Conservation (phyloP, 2,888 invertebrate genomes). For the Sylvicola cinctus region DNA sequence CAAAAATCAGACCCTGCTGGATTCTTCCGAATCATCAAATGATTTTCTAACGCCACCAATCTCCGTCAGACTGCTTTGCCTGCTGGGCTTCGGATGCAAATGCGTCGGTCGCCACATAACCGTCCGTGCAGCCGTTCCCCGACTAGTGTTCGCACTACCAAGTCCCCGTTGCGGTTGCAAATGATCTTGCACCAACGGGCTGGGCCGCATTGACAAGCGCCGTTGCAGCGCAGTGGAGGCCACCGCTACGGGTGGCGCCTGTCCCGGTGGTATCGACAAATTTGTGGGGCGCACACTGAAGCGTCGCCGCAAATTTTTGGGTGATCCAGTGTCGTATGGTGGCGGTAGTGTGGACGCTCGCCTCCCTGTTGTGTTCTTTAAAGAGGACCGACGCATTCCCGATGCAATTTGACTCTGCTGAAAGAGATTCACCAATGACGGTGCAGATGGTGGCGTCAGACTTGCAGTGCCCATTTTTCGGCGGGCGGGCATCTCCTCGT, state of each 20-base stretch:
- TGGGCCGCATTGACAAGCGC: slow-evolving; percentile 20
- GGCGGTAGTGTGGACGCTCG: slow-evolving; percentile 6
- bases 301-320: slow-evolving; percentile 4
- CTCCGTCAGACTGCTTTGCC: too few relatives aligned
- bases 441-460: slow-evolving; percentile 23
- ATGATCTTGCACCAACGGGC: slow-evolving; percentile 15
- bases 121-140: too few relatives aligned
- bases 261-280: slow-evolving; percentile 21
- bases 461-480: slow-evolving; percentile 33
- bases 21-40: too few relatives aligned
- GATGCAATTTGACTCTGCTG: slow-evolving; percentile 1
- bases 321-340: slow-evolving; percentile 1
- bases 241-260: slow-evolving; percentile 12
- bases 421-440: slow-evolving; percentile 10
- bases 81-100: background rate
- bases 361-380: slow-evolving; percentile 16
- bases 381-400: background rate
- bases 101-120: background rate
- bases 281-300: slow-evolving; percentile 16
- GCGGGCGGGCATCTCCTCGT: slow-evolving; percentile 15
- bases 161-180: too few relatives aligned
- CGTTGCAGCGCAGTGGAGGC: slow-evolving; percentile 18
- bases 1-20: too few relatives aligned
- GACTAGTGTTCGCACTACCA: too few relatives aligned
- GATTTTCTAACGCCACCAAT: too few relatives aligned